Evolutionary conservation across 2,113 vertebrate genomes (phyloP).

Genomic region (Halcyon senegalensis): DNA sequence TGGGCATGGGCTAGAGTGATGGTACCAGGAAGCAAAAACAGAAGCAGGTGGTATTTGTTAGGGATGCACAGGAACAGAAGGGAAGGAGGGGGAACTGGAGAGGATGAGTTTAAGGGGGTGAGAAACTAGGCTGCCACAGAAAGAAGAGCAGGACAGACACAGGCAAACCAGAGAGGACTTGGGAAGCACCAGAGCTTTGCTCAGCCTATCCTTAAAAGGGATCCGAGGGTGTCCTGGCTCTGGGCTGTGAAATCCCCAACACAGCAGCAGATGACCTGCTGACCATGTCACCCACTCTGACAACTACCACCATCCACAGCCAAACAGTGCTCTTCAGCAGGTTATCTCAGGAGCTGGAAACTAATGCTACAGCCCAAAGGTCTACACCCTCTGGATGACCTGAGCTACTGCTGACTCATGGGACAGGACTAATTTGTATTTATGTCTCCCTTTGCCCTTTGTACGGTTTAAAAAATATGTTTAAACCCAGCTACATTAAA

Average conservation of each 20-base stretch:
- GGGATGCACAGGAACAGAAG: background rate
- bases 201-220: background rate
- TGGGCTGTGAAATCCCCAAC: background rate
- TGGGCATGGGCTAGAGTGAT: rapidly evolving
- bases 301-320: background rate
- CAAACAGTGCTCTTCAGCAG: background rate
- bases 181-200: background rate
- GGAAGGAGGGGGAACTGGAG: background rate
- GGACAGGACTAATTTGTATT: background rate
- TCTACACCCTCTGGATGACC: background rate
- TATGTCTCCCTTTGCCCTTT: background rate
- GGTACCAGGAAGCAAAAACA: background rate
- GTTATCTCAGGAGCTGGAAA: background rate
- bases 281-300: background rate
- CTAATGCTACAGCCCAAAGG: background rate
- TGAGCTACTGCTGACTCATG: background rate
- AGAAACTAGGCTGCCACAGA: background rate
- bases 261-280: background rate
- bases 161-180: background rate
- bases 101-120: background rate
- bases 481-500: background rate
- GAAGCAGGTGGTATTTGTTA: background rate
- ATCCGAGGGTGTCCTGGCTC: background rate
- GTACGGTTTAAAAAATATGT: background rate
- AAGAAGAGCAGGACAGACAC: background rate